Evolutionary conservation across 2,888 invertebrate species (phyloP), one percentile per base, ranked within the genome.

Genomic region (Acanthosepion lycidas): DNA sequence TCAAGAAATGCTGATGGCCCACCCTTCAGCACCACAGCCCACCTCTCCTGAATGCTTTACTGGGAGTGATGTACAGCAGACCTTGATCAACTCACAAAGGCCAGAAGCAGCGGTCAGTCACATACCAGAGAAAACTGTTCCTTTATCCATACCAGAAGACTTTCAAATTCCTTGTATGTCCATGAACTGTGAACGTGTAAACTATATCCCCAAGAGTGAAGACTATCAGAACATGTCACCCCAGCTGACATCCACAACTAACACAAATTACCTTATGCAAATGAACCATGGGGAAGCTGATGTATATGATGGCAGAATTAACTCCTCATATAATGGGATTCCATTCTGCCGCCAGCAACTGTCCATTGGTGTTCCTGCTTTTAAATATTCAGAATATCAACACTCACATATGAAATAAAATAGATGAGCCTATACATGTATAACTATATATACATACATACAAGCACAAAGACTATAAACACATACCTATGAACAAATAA

Each of bases 121-220:
- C 28, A 51, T 93, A 49, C 49, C 93, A n/a, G 51, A n/a, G 51
- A 49, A 53, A 93, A 51, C 49, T 23, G 53, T 53, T 53, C 49
- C 93, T n/a, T 15, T 93, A 51, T 93, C 93, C 53, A 93, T 93
- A 93, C 93, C 93, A 53, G 93, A 93, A 49, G 93, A 93, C 48
- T 93, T 93, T 93, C 93, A 93, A 51, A 93, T 93, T 93, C n/a
- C 93, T 28, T 53, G 53, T n/a, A 93, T 93, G 93, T 49, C 53
- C 28, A 93, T 93, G 49, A 49, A 28, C 93, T 53, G 48, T n/a
- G 93, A 93, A 93, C 53, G 53, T 49, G 93, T 93, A 53, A 93
- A 93, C 53, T 92, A 92, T 92, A 8, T 92, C 9, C n/a, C 28
- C 6, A 92, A 92, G 20, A 49, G 15, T 28, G 92, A 92, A 48